Evolutionary conservation across 2,797 vertebrate species (phyloP).

Genomic region (Alca torda): DNA sequence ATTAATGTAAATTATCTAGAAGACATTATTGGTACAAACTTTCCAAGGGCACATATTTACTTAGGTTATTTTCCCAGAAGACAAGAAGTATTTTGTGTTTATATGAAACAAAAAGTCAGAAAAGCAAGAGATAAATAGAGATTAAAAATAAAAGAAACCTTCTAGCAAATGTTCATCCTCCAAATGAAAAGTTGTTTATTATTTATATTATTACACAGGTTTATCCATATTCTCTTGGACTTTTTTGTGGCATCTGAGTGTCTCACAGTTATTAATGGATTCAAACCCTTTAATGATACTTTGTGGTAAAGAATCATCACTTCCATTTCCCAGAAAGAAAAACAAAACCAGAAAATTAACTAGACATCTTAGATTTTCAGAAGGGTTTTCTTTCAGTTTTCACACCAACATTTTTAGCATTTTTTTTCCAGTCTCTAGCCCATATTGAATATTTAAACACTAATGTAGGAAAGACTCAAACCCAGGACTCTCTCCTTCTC

Average conservation of each 20-base stretch:
- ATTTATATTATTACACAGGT: neutral
- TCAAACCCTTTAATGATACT: neutral
- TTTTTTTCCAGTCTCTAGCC: neutral
- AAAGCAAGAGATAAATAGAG: neutral
- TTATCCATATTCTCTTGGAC: neutral
- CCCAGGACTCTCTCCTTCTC: neutral
- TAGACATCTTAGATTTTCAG: neutral
- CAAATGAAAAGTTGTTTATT: neutral
- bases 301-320: neutral
- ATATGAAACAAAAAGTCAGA: neutral
- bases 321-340: neutral
- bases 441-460: neutral
- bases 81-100: neutral
- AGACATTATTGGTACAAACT: neutral
- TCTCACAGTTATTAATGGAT: neutral
- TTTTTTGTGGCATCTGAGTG: neutral
- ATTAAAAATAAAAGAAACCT: neutral
- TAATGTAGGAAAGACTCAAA: neutral
- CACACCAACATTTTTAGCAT: neutral
- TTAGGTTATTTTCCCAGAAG: neutral
- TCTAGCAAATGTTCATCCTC: neutral
- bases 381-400: neutral
- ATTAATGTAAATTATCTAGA: slow-evolving; percentile 42
- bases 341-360: neutral
- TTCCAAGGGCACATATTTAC: neutral